Base-by-base conservation (phyloP, 2,113 vertebrate species). In the Perca schrenkii region DNA sequence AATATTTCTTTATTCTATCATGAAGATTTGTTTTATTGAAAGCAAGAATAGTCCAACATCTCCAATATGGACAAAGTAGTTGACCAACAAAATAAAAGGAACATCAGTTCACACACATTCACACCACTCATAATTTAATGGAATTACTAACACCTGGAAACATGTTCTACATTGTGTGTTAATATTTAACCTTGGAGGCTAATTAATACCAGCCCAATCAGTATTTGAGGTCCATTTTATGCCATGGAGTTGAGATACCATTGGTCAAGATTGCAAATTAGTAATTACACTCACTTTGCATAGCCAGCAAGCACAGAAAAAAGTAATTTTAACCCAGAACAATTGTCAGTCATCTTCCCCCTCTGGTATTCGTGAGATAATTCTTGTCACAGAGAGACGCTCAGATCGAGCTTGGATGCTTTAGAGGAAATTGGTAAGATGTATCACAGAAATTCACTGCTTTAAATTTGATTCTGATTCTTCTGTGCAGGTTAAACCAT, bases 381-480 rank as follows among this genome's bases (percentile, higher is more conserved):
- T 88, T 83, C 82, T 68, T 82, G 87, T 82, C 88, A 88, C 88
- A 82, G 75, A 75, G 80, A 82, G 70, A 84, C 19, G 66, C 82
- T 66, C 72, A 70, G 69, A 83, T 74, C 52, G 16, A 73, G 76
- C 77, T 57, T 31, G 50, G 80, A 75, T 86, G 88, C 79, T 87
- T 88, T 67, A 67, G 85, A 86, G 86, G 78, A 88, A 90, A 91
- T 88, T 85, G 86, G 70, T 86, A 60, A 83, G 73, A 88, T 90
- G 90, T 77, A 85, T 89, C 81, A 86, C 86, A 88, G 82, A 89
- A 89, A 89, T 92, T 75, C 88, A 86, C 71, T 85, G 89, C 79
- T 79, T 89, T 63, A 86, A 91, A 89, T 90, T 86, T 91, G 90
- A 90, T 92, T 91, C 68, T 84, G 85, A 86, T 88, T 88, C 86